phyloP scores from a whole-genome alignment of 2,888 invertebrate genomes.

The Beris morrisii region DNA sequence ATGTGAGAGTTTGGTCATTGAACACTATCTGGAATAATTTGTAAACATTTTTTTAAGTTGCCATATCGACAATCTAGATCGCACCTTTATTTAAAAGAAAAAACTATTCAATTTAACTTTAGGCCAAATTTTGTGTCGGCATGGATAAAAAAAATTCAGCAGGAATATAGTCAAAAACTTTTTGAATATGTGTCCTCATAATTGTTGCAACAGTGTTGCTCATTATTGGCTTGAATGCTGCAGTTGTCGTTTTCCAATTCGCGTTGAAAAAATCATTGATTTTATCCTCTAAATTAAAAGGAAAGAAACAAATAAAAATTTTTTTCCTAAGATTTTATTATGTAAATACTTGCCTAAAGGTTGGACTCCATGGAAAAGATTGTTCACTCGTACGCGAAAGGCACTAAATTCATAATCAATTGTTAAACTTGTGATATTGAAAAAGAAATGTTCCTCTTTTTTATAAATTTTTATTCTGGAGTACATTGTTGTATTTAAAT shows the following conservation, averaged over 20 bases:
- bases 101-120: too few species aligned
- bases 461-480: conserved; percentile 65
- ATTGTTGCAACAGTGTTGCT: conserved; percentile 68
- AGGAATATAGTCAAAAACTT: conserved; percentile 67
- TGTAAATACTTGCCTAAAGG: too few species aligned
- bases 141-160: conserved; percentile 64
- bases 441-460: conserved; percentile 65
- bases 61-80: too few species aligned
- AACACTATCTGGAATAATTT: too few species aligned
- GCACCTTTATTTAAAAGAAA: too few species aligned
- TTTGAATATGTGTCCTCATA: conserved; percentile 63
- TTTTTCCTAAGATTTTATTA: too few species aligned
- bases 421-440: conserved; percentile 65
- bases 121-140: too few species aligned
- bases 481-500: conserved; percentile 65
- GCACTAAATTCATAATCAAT: conserved; percentile 64
- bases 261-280: conserved; percentile 70
- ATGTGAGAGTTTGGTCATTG: too few species aligned
- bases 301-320: conserved; percentile 3
- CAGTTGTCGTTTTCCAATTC: conserved; percentile 70
- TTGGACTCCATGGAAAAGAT: neutral
- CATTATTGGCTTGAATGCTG: conserved; percentile 66
- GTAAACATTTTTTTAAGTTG: too few species aligned
- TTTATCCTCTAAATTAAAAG: conserved; percentile 62
- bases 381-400: neutral